Base-by-base conservation (phyloP, 2,888 invertebrate genomes). In the Dinocampus coccinellae region DNA sequence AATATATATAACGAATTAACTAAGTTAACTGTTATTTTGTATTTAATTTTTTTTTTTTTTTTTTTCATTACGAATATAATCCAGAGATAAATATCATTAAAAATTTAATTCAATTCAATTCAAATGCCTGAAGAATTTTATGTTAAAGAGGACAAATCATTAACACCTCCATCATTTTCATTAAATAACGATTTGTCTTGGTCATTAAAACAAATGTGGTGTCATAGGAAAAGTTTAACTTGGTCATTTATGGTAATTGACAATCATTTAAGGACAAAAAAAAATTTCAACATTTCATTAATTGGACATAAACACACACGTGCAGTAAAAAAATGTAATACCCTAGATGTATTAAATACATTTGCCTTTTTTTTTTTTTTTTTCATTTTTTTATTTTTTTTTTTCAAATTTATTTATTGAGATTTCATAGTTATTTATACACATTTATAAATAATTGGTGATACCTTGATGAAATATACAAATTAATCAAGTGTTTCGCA, bases 101-200 rank as follows among this genome's bases (percentile, higher is more conserved):
- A 47, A 47, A 20, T 47, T 16, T 47, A 47, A 47, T 47, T 47
- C 47, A 47, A 47, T 47, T 47, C 42, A 47, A 47, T 16, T 47
- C 7, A 20, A 47, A 47, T 47, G 20, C 16, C 9, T 16, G 7
- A 20, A n/a, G 16, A 16, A 47, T 47, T 47, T 47, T 3, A 7
- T 47, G 47, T 16, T 20, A 47, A 47, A 47, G 47, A 47, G 47
- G 47, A 47, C 47, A 47, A 47, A 47, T 47, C 47, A 47, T 47
- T 16, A 47, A 47, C 47, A 47, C 47, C 7, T 47, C 16, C 16
- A 47, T 47, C 47, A 20, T 16, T 47, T 47, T 47, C 47, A 47
- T 47, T 29, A 58, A n/a, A n/a, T 10, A 33, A 57, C 16, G 20
- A 58, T 29, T 58, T 58, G 16, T 29, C 58, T 58, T 16, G 58